Percentiles rank a stretch among this genome's conserved stretches.
phyloP scores from a whole-genome alignment of 2,113 vertebrate species.

The Machaerirhynchus nigripectus region DNA sequence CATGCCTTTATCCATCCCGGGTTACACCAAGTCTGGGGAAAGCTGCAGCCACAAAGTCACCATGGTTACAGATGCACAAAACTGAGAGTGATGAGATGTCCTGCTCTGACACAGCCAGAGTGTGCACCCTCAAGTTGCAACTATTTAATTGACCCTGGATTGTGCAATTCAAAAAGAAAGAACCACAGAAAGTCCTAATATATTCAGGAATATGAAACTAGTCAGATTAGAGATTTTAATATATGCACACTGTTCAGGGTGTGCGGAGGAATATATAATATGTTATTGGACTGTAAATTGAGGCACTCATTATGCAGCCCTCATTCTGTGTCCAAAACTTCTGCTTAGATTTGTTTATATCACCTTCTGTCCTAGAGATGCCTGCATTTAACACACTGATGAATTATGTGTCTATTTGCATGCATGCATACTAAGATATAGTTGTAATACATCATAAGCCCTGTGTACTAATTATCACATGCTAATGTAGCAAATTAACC shows the following conservation, averaged over 20 bases:
- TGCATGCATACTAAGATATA: background rate
- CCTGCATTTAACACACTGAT: background rate
- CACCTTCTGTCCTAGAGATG: background rate
- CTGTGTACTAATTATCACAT: conserved; percentile 1
- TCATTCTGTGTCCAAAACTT: background rate
- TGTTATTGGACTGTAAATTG: background rate
- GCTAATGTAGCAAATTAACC: conserved; percentile 16
- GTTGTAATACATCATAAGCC: background rate
- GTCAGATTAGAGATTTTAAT: background rate
- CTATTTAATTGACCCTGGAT: background rate
- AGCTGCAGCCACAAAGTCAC: conserved; percentile 51
- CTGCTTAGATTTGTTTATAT: conserved; percentile 15
- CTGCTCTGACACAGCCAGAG: background rate
- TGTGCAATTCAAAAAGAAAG: background rate
- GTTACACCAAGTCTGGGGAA: conserved; percentile 32
- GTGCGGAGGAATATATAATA: background rate
- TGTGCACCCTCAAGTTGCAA: background rate
- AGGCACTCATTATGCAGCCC: background rate
- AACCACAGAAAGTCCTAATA: background rate
- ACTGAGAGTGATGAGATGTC: background rate
- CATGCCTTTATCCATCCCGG: background rate
- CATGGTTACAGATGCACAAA: conserved; percentile 71
- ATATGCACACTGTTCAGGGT: background rate
- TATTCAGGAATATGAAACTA: background rate
- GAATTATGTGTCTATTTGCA: background rate